Conservation (phyloP, 2,797 vertebrate genomes). For the Alosa sapidissima region DNA sequence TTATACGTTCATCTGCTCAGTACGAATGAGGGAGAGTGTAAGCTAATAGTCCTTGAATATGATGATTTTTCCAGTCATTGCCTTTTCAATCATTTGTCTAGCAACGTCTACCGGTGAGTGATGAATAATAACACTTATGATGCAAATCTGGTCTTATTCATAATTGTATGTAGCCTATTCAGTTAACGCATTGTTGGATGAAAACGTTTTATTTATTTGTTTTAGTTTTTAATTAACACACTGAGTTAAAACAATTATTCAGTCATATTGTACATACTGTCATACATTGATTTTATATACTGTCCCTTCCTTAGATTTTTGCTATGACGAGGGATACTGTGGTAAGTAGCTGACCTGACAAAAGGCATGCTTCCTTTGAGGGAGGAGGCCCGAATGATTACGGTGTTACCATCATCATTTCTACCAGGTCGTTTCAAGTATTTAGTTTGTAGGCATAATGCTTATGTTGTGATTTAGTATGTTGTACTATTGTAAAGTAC, state of each 20-base stretch:
- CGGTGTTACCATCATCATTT: too few species aligned
- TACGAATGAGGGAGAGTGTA: neutral
- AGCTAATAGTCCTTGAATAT: neutral
- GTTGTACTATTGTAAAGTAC: too few species aligned
- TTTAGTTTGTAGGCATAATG: too few species aligned
- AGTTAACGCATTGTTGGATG: neutral
- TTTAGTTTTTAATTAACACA: neutral
- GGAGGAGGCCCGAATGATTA: neutral
- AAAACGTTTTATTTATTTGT: conserved; percentile 38
- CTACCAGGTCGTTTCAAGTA: too few species aligned
- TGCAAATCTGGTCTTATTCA: neutral
- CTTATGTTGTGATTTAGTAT: too few species aligned
- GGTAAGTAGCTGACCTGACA: conserved; percentile 60
- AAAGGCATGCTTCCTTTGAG: neutral
- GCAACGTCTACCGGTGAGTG: neutral
- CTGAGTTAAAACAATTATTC: neutral
- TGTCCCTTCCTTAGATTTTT: conserved; percentile 63
- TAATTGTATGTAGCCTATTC: neutral
- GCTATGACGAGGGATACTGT: conserved; percentile 69
- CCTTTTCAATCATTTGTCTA: neutral
- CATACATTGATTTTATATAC: neutral
- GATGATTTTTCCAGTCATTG: neutral
- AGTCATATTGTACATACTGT: neutral
- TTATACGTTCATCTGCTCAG: neutral
- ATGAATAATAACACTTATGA: neutral